Evolutionary conservation across 2,113 vertebrate species (phyloP).

Genomic region (Sphyrna mokarran): DNA sequence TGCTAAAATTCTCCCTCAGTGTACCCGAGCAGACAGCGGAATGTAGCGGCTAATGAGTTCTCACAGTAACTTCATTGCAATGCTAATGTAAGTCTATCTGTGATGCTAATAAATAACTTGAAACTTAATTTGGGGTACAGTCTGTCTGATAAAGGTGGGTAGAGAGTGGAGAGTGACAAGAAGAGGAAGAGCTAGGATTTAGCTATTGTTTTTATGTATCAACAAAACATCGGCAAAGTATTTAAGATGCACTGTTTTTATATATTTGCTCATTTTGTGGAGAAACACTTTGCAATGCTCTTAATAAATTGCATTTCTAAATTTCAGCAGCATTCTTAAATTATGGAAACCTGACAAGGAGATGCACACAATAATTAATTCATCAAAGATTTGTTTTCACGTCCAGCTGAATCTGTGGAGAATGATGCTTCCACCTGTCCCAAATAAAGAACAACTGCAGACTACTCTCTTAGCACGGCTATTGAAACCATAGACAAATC

Average conservation of each 20-base stretch:
- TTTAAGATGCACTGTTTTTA: background rate
- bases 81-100: too few relatives aligned
- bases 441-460: slow-evolving; percentile 54
- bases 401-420: slow-evolving; percentile 11
- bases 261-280: background rate
- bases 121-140: background rate
- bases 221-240: background rate
- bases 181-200: background rate
- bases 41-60: too few relatives aligned
- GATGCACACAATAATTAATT: background rate
- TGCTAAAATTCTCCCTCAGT: too few relatives aligned
- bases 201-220: background rate
- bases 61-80: too few relatives aligned
- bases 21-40: too few relatives aligned
- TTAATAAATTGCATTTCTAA: background rate
- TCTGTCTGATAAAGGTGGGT: too few relatives aligned
- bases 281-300: background rate
- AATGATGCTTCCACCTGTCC: slow-evolving; percentile 55
- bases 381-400: background rate
- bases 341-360: background rate
- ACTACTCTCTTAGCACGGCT: slow-evolving; percentile 49
- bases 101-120: too few relatives aligned
- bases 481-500: slow-evolving; percentile 55
- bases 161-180: too few relatives aligned
- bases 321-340: background rate